A percentile compares a stretch with the other conserved stretches of the same genome.
Evolutionary conservation across 2,888 invertebrate species (phyloP).

Genomic region (Drosophila recens): DNA sequence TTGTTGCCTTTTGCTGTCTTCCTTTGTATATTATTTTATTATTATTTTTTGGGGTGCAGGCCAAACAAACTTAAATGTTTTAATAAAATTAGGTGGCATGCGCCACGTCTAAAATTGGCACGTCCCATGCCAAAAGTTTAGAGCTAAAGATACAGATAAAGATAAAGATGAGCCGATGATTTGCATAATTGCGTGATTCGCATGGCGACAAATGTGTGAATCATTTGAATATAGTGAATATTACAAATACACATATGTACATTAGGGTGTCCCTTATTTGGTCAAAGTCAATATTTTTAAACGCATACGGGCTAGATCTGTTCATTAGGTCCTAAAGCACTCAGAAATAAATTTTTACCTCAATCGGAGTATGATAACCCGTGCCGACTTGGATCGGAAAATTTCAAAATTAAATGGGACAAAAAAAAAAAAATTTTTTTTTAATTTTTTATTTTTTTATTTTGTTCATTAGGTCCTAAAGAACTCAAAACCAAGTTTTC

Average conservation of each 20-base stretch:
- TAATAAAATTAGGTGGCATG: slow-evolving; percentile 42
- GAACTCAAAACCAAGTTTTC: too few species aligned
- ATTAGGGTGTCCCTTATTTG: too few species aligned
- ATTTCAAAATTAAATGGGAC: too few species aligned
- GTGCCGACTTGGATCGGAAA: too few species aligned
- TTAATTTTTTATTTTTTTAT: too few species aligned
- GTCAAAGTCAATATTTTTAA: too few species aligned
- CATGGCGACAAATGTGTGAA: slow-evolving; percentile 61
- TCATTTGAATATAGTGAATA: slow-evolving; percentile 42
- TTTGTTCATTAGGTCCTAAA: too few species aligned
- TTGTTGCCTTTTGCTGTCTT: slow-evolving; percentile 18
- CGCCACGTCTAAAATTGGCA: slow-evolving; percentile 56
- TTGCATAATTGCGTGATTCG: slow-evolving; percentile 80
- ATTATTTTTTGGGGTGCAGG: background rate
- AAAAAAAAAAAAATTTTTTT: too few species aligned
- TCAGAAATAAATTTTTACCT: too few species aligned
- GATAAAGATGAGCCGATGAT: slow-evolving; percentile 56
- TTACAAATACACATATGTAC: slow-evolving; percentile 2
- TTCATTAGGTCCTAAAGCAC: too few species aligned
- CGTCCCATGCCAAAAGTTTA: slow-evolving; percentile 41
- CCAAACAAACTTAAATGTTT: slow-evolving; percentile 15
- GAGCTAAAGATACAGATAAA: slow-evolving; percentile 10
- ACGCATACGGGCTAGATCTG: too few species aligned
- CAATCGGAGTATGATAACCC: too few species aligned
- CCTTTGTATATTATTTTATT: slow-evolving; percentile 1